Conservation (phyloP, 92 coral and sea anemone species). For the Paramuricea clavata region DNA sequence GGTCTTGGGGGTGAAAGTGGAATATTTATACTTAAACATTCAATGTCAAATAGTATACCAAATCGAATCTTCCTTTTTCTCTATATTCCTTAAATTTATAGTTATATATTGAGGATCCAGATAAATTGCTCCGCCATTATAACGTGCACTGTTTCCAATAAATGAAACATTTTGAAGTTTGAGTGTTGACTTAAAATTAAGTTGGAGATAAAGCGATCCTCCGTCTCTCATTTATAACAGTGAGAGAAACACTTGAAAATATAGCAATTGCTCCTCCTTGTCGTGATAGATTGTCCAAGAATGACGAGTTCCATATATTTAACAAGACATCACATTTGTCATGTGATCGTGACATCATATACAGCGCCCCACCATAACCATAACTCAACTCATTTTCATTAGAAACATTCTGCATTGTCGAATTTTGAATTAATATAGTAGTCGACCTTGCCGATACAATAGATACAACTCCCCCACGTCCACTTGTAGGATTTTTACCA, state of each 20-base stretch:
- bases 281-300: conserved; percentile 20
- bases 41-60: no score
- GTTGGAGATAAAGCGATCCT: neutral
- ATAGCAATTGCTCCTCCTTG: conserved; percentile 39
- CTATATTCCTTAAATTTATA: no score
- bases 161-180: neutral
- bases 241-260: neutral
- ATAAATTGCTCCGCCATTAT: conserved; percentile 48
- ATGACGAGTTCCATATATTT: conserved; percentile 12
- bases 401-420: conserved; percentile 11
- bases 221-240: neutral
- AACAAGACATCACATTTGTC: neutral
- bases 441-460: neutral
- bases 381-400: neutral
- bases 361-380: neutral
- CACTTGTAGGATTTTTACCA: neutral
- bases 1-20: no score
- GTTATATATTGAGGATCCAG: no score
- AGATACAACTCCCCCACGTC: conserved; percentile 43
- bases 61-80: no score
- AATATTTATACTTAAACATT: no score
- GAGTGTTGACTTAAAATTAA: neutral
- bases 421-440: neutral
- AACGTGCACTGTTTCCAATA: conserved; percentile 3
- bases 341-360: no score